phyloP scores from a whole-genome alignment of 2,888 invertebrate genomes.

The Lasius fuliginosus region DNA sequence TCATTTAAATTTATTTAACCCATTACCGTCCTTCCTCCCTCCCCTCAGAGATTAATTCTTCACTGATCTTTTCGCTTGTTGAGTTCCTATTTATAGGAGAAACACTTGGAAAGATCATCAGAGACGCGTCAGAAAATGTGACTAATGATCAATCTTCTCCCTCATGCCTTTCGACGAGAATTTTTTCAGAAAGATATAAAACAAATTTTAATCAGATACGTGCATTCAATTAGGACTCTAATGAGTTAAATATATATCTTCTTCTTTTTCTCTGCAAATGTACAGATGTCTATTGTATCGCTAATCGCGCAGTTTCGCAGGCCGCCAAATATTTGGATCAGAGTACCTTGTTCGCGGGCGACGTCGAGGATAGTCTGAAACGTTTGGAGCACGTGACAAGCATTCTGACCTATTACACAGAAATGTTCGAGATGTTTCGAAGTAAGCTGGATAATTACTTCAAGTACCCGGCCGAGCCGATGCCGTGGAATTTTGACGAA shows the following conservation, averaged over 20 bases:
- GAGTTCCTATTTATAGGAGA: no score
- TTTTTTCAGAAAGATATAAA: background rate
- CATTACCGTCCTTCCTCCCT: background rate
- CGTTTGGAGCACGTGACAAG: conserved; percentile 88
- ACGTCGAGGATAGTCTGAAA: conserved; percentile 91
- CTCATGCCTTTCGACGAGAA: background rate
- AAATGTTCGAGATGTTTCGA: conserved; percentile 88
- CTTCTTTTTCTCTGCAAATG: background rate
- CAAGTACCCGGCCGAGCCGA: conserved; percentile 88
- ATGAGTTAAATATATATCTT: background rate
- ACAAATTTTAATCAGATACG: no score
- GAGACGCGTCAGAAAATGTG: no score
- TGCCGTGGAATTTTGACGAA: conserved; percentile 92
- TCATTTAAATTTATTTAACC: conserved; percentile 9
- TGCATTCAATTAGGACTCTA: background rate
- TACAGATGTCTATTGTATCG: background rate
- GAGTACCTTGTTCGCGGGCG: conserved; percentile 94
- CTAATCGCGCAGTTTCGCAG: conserved; percentile 77
- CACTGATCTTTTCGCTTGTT: background rate
- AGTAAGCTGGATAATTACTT: conserved; percentile 88
- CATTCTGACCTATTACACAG: conserved; percentile 87
- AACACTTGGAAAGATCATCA: no score
- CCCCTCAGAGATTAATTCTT: background rate
- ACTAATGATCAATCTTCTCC: no score
- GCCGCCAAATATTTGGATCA: conserved; percentile 92